Evolutionary conservation across 35 echinoderm and acorn worm species (phyloP), one percentile per base, ranked within the genome.

Genomic region (Apostichopus japonicus): DNA sequence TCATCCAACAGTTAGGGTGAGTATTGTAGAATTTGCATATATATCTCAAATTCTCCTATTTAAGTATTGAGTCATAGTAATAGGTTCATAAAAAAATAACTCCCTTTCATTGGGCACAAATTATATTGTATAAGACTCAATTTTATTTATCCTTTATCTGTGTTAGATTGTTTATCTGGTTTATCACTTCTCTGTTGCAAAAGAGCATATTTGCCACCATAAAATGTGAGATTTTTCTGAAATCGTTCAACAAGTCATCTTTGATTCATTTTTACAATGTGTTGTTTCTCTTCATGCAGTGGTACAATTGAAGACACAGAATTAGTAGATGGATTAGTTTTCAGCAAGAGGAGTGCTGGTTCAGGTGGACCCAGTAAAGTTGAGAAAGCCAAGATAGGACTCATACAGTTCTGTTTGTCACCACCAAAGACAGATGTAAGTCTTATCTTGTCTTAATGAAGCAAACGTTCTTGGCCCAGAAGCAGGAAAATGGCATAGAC

Each of bases 361-460:
- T 82, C 90, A 17, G 92, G 94, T 15, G 96, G 92, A 23, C 94
- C 94, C 4, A 89, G 79, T 77, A 98, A 91, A 90, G 90, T 98
- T 27, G 96, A 98, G 59, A 98, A 98, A 77, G 96, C 96, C 14
- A 92, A 93, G 52, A 98, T 98, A 80, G 96, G 96, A 71, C 93
- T 94, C 44, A 98, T 98, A 67, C 96, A 98, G 90, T 98, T 98
- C 78, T 95, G 96, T 79, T 56, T 98, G 24, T 98, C 96, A 65
- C 92, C 96, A 82, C 96, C 96, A 78, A 98, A 96, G 56, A 98
- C 96, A 57, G 96, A 98, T 94, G 96, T 98, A 93, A 94, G 94
- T 95, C 65, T 6, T 51, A 1, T 78, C 14, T 16, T 55, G 44
- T 17, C 52, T 83, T 56, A 1, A 83, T 53, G 4, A 54, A 53